Percentiles rank a stretch among this genome's conserved stretches.
Evolutionary conservation across 2,113 vertebrate genomes (phyloP).

Genomic region (Strix aluco): DNA sequence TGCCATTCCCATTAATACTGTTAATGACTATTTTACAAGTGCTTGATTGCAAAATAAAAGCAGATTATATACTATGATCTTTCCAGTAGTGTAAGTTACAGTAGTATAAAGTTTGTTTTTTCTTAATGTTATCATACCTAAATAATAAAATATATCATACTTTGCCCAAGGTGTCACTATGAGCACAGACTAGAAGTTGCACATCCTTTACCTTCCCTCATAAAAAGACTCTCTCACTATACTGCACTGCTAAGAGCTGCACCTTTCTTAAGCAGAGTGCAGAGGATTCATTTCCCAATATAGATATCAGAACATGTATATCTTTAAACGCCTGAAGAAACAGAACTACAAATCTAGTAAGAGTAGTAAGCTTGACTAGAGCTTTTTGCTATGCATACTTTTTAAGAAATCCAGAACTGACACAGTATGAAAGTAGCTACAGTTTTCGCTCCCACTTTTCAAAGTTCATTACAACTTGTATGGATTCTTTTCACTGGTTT

Average conservation of each 20-base stretch:
- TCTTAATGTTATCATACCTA: not conserved
- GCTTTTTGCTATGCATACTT: not conserved
- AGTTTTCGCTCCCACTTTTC: not conserved
- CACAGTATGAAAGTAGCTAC: not conserved
- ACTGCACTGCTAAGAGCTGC: not conserved
- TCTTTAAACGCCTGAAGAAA: not conserved
- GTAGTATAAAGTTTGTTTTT: not conserved
- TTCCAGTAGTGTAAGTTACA: constrained; percentile 28
- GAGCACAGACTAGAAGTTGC: not conserved
- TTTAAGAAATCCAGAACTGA: not conserved
- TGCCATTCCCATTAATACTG: not conserved
- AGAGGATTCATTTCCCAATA: not conserved
- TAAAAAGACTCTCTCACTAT: not conserved
- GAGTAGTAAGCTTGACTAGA: not conserved
- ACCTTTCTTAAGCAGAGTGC: not conserved
- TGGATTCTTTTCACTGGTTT: not conserved
- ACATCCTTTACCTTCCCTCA: not conserved
- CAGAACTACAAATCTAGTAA: not conserved
- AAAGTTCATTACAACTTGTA: not conserved
- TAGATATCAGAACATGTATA: not conserved
- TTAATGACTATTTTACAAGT: constrained; percentile 22
- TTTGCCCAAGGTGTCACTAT: not conserved
- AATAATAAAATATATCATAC: not conserved
- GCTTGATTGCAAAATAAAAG: constrained; percentile 35
- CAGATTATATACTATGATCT: not conserved